phyloP scores from a whole-genome alignment of 2,888 invertebrate species.

The Ashinkailepas kermadecensis region DNA sequence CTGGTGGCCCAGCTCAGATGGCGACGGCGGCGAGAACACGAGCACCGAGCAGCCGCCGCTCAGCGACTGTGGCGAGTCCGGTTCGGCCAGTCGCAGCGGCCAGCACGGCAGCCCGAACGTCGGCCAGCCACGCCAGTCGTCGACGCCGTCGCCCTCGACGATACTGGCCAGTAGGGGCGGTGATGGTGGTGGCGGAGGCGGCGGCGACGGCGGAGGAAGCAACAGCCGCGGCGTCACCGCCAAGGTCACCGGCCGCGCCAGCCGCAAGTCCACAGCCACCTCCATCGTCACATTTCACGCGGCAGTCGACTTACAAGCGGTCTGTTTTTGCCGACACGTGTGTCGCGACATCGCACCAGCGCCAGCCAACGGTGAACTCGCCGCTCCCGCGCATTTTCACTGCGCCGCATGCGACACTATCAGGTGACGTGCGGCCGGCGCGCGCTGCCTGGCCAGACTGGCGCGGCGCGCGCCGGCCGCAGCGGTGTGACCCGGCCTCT shows the following conservation, averaged over 20 bases:
- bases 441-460: not conserved
- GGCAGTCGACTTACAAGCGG: too few relatives aligned
- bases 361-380: not conserved
- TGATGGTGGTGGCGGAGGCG: not conserved
- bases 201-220: not conserved
- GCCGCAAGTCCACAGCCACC: not conserved
- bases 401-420: too few relatives aligned
- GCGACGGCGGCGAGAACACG: conserved; percentile 24
- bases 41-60: not conserved
- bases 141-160: not conserved
- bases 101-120: not conserved
- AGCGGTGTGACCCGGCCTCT: not conserved
- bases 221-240: not conserved
- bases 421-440: not conserved
- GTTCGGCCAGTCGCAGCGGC: not conserved
- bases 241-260: not conserved
- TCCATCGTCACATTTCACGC: conserved; percentile 10
- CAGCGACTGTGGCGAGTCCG: not conserved
- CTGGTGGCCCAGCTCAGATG: conserved; percentile 24
- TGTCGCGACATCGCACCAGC: too few relatives aligned
- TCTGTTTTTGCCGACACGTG: too few relatives aligned
- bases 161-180: not conserved
- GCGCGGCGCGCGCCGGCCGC: not conserved
- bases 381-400: not conserved
- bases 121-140: not conserved